A percentile compares a stretch with the other conserved stretches of the same genome.
Conservation (phyloP, 2,113 vertebrate genomes). For the Cercocebus atys region DNA sequence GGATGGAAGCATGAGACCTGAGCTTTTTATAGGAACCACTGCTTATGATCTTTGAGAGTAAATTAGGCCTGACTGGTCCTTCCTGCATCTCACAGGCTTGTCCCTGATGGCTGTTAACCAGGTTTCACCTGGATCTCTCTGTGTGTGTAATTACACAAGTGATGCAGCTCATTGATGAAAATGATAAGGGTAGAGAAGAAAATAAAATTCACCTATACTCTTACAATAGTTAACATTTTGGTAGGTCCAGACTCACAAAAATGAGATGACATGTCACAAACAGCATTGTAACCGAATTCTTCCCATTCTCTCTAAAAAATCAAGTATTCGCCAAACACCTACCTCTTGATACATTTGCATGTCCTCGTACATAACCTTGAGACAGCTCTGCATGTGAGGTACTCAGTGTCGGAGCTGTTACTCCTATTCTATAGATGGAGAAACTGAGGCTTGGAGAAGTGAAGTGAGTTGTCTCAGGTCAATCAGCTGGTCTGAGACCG, state of each 20-base stretch:
- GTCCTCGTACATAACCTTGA: neutral
- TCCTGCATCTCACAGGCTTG: neutral
- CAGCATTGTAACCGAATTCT: neutral
- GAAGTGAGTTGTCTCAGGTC: neutral
- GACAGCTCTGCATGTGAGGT: neutral
- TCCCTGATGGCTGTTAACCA: neutral
- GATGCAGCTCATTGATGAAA: constrained; percentile 21
- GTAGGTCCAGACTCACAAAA: neutral
- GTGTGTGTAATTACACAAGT: neutral
- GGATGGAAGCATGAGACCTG: constrained; percentile 6
- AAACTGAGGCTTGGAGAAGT: neutral
- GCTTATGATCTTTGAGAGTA: neutral
- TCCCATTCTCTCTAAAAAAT: neutral
- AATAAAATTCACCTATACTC: neutral
- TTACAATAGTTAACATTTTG: neutral
- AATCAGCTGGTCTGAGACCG: neutral
- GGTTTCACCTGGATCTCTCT: neutral
- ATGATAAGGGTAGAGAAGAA: neutral
- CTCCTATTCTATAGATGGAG: neutral
- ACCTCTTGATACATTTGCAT: neutral
- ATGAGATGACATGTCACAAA: neutral
- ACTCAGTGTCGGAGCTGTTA: fast-evolving
- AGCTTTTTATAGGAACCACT: constrained; percentile 61
- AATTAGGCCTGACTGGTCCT: constrained; percentile 45
- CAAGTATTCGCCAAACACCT: neutral